These are phyloP conservation scores for Sesia apiformis DNA, from an alignment of 2,888 invertebrate species.

Conservation along the genomic window DNA sequence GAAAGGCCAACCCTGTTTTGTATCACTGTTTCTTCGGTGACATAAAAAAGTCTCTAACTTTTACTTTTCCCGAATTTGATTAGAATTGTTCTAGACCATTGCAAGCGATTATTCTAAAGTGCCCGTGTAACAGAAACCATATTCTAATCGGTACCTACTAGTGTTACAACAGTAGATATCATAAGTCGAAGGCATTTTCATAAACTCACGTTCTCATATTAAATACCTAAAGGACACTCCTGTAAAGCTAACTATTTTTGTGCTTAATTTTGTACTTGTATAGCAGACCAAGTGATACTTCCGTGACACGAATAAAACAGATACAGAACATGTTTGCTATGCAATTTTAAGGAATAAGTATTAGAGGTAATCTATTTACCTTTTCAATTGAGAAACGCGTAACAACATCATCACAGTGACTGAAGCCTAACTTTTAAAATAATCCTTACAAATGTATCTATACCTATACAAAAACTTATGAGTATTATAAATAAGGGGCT, in stretches of 20 bases:
- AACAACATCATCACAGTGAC: constrained; percentile 39
- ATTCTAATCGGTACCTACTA: constrained; percentile 16
- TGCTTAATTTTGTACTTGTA: constrained; percentile 37
- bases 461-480: constrained; percentile 66
- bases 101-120: constrained; percentile 9
- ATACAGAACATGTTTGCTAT: background rate
- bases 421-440: constrained; percentile 27
- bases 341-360: too few relatives aligned
- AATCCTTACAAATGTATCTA: constrained; percentile 34
- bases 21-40: constrained; percentile 34
- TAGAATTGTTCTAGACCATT: constrained; percentile 20
- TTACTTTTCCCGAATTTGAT: constrained; percentile 9
- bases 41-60: background rate
- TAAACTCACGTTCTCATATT: constrained; percentile 13
- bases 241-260: constrained; percentile 24
- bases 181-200: constrained; percentile 28
- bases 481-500: constrained; percentile 71
- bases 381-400: constrained; percentile 10
- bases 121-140: constrained; percentile 2
- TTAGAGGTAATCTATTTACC: too few relatives aligned
- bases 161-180: constrained; percentile 17
- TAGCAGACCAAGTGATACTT: background rate
- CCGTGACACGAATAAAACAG: background rate
- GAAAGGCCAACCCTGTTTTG: constrained; percentile 53
- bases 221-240: constrained; percentile 6